Conservation (phyloP, 2,797 vertebrate species). For the Hylomyscus alleni region DNA sequence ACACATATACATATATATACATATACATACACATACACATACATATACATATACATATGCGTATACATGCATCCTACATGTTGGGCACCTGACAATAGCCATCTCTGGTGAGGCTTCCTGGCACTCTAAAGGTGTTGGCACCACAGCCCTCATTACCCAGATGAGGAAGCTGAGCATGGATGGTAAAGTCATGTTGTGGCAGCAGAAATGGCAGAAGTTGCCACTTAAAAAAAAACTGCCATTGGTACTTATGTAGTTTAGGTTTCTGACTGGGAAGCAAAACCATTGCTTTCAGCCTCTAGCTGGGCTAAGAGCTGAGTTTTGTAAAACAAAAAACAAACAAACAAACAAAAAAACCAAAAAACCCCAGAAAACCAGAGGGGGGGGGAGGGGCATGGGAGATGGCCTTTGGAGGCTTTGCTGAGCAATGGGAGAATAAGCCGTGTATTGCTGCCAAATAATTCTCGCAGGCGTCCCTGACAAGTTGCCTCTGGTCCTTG, state of each 20-base stretch:
- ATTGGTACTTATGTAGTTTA: not conserved
- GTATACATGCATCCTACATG: not conserved
- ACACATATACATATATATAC: too few relatives aligned
- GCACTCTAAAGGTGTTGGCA: not conserved
- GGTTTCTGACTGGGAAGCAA: not conserved
- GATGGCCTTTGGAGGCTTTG: not conserved
- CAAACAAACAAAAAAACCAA: too few relatives aligned
- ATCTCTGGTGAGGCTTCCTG: not conserved
- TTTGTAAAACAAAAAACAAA: not conserved
- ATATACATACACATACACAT: too few relatives aligned
- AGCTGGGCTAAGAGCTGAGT: slow-evolving; percentile 34
- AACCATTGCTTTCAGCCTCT: slow-evolving; percentile 2
- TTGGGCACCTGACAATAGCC: not conserved
- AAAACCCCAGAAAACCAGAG: too few relatives aligned
- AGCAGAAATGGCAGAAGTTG: not conserved
- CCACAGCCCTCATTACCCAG: not conserved
- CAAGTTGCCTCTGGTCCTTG: not conserved
- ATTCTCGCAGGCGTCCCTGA: slow-evolving; percentile 56
- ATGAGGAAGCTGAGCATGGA: not conserved
- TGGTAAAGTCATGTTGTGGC: not conserved
- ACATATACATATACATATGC: too few relatives aligned
- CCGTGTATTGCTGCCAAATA: not conserved
- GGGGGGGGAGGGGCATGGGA: not conserved
- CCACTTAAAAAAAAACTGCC: not conserved
- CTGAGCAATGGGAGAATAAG: not conserved